A percentile compares a stretch with the other conserved stretches of the same genome.
phyloP scores from a whole-genome alignment of 2,888 invertebrate genomes.

The Troides oblongomaculatus region DNA sequence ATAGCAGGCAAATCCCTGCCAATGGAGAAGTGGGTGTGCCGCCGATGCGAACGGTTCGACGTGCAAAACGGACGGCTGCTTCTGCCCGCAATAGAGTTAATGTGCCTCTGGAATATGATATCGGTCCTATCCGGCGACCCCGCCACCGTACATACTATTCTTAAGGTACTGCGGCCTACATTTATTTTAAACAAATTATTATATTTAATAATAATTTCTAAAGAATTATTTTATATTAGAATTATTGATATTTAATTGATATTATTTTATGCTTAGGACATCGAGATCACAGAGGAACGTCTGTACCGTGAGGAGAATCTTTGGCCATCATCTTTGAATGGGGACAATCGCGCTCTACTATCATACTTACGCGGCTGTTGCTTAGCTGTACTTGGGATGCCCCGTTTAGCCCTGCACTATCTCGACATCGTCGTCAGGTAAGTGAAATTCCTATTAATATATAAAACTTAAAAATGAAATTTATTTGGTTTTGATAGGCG shows the following conservation, averaged over 20 bases:
- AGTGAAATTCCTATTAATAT: slow-evolving; percentile 11
- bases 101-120: slow-evolving; percentile 97
- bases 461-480: too few species aligned
- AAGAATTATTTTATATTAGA: too few species aligned
- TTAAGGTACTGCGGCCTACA: slow-evolving; percentile 62
- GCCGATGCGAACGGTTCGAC: slow-evolving; percentile 89
- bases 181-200: too few species aligned
- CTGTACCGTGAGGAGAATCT: slow-evolving; percentile 36
- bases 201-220: too few species aligned
- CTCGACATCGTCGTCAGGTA: slow-evolving; percentile 51
- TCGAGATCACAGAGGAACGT: slow-evolving; percentile 45
- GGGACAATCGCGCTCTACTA: slow-evolving; percentile 87
- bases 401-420: slow-evolving; percentile 88
- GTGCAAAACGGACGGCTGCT: slow-evolving; percentile 86
- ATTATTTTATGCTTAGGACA: slow-evolving; percentile 42
- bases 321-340: slow-evolving; percentile 69
- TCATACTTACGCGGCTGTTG: slow-evolving; percentile 91
- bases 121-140: slow-evolving; percentile 87
- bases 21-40: slow-evolving; percentile 97
- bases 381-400: slow-evolving; percentile 87
- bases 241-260: background rate
- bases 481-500: too few species aligned
- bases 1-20: slow-evolving; percentile 98
- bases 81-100: slow-evolving; percentile 91
- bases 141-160: slow-evolving; percentile 80